Evolutionary conservation across 2,113 vertebrate genomes (phyloP).

Genomic region (Neoarius graeffei): DNA sequence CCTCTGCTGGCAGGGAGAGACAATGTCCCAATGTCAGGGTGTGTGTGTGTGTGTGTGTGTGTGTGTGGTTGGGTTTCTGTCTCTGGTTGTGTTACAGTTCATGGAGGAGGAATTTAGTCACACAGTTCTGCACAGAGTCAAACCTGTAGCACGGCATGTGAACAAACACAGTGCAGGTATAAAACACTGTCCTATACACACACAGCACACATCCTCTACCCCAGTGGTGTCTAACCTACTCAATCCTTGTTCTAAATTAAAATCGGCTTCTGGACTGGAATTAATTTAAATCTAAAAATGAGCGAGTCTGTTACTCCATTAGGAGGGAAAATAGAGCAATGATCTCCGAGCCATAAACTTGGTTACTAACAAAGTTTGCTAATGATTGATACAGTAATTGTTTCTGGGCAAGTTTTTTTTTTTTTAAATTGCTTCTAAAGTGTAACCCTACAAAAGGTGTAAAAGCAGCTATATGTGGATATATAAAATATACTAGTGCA

Average conservation of each 20-base stretch:
- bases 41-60: background rate
- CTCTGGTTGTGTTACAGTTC: slow-evolving; percentile 59
- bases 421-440: background rate
- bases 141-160: slow-evolving; percentile 28
- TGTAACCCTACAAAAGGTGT: background rate
- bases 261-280: background rate
- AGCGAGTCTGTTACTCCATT: background rate
- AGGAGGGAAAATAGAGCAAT: background rate
- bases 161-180: slow-evolving; percentile 11
- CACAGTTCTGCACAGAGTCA: slow-evolving; percentile 54
- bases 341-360: too few relatives aligned
- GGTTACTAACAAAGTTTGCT: background rate
- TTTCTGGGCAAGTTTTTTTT: background rate
- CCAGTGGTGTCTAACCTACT: background rate
- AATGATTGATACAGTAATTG: background rate
- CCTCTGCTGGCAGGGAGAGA: background rate
- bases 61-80: background rate
- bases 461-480: too few relatives aligned
- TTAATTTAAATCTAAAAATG: background rate
- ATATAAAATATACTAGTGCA: too few relatives aligned
- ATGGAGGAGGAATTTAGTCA: slow-evolving; percentile 72
- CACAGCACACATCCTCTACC: background rate
- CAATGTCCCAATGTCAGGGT: background rate
- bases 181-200: background rate
- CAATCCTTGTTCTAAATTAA: background rate